Percentiles rank a stretch among this genome's conserved stretches.
Conservation (phyloP, 2,797 vertebrate species). For the Otolemur crassicaudatus region DNA sequence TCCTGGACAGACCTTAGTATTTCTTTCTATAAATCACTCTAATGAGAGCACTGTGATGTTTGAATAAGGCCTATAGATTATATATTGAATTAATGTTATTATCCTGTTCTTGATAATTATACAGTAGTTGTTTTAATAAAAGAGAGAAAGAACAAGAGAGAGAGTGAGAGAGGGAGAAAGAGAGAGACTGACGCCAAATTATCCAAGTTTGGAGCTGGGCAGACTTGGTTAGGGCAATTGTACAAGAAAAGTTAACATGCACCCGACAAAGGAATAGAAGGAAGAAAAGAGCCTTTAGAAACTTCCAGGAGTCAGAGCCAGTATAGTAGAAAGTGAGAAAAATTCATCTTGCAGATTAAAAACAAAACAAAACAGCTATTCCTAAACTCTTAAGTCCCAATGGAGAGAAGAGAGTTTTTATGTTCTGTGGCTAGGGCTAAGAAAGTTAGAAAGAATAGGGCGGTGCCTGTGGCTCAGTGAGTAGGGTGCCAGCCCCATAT, state of each 20-base stretch:
- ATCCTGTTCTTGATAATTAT: background rate
- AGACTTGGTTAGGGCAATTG: background rate
- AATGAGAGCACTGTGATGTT: background rate
- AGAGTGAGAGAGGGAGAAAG: background rate
- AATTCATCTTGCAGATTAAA: background rate
- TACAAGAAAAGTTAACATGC: background rate
- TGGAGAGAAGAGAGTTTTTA: background rate
- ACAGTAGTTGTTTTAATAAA: background rate
- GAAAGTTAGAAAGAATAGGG: too few species aligned
- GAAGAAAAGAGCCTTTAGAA: background rate
- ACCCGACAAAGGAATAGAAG: background rate
- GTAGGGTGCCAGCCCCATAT: too few species aligned
- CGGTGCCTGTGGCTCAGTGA: too few species aligned
- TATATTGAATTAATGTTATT: background rate
- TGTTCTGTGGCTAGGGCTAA: background rate
- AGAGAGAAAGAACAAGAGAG: background rate
- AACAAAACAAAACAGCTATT: background rate
- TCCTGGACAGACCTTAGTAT: background rate
- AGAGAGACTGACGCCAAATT: background rate
- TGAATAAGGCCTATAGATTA: background rate
- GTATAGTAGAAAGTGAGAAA: background rate
- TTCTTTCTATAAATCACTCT: background rate
- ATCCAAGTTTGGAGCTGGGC: background rate
- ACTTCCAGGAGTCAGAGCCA: background rate
- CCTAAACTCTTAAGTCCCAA: background rate